Evolutionary conservation across 1,140 invertebrate species (phyloP).

Genomic region (Diabrotica undecimpunctata): DNA sequence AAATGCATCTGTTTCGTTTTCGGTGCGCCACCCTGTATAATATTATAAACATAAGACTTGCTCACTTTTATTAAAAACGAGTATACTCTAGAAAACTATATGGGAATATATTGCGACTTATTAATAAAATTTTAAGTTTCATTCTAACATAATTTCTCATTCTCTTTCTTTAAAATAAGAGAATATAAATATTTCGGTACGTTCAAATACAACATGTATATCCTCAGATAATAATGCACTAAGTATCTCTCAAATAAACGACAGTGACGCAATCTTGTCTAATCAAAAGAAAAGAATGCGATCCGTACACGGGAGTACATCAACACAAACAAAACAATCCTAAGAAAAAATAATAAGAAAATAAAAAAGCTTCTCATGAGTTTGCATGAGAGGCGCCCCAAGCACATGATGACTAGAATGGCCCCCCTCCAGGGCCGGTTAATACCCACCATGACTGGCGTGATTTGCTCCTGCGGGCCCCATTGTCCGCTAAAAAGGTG

Average conservation of each 20-base stretch:
- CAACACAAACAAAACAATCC: conserved; percentile 9
- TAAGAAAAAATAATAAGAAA: not conserved
- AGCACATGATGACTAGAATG: conserved; percentile 13
- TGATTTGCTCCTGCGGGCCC: conserved; percentile 22
- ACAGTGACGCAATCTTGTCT: conserved; percentile 13
- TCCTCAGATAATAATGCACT: not conserved
- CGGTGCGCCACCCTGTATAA: no score
- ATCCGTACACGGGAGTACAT: conserved; percentile 14
- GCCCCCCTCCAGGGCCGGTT: conserved; percentile 21
- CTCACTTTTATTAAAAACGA: no score
- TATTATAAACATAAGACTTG: no score
- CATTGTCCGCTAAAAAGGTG: conserved; percentile 28
- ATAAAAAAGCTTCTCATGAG: conserved; percentile 11
- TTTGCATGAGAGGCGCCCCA: conserved; percentile 11
- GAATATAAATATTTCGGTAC: no score
- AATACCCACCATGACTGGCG: conserved; percentile 29
- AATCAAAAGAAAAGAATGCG: conserved; percentile 14
- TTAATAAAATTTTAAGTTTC: no score
- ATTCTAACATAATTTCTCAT: no score
- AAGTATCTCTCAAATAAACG: not conserved
- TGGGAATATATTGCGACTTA: no score
- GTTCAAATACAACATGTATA: no score
- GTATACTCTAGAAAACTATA: no score
- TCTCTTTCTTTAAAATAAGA: no score
- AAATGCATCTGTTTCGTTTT: no score